These are phyloP conservation scores for Hoplostethus mediterraneus DNA, from an alignment of 2,797 vertebrate genomes.

Conservation along the genomic window DNA sequence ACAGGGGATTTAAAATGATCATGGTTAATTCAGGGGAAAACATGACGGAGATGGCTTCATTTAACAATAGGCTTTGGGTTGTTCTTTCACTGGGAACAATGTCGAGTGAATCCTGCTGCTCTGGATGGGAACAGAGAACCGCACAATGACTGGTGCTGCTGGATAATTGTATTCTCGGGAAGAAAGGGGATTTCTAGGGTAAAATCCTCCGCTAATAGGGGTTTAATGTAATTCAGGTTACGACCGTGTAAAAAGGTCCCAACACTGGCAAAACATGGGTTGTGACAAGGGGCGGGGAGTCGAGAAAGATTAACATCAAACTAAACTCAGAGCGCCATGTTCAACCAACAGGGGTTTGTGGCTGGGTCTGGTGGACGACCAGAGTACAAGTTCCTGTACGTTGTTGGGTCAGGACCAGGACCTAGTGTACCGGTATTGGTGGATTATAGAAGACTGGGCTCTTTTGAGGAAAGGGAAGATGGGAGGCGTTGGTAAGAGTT, in stretches of 20 bases:
- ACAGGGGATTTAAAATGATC: slow-evolving; percentile 83
- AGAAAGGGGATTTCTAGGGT: slow-evolving; percentile 80
- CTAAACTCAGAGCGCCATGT: slow-evolving; percentile 58
- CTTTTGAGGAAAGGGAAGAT: slow-evolving; percentile 24
- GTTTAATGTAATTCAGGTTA: slow-evolving; percentile 82
- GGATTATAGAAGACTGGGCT: slow-evolving; percentile 27
- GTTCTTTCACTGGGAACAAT: slow-evolving; percentile 82
- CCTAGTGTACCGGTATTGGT: slow-evolving; percentile 21
- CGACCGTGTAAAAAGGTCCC: slow-evolving; percentile 70
- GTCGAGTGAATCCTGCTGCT: slow-evolving; percentile 80
- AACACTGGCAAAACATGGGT: slow-evolving; percentile 54
- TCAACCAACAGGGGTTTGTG: slow-evolving; percentile 47
- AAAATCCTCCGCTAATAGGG: slow-evolving; percentile 83
- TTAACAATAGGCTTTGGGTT: slow-evolving; percentile 85
- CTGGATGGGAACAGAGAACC: slow-evolving; percentile 72
- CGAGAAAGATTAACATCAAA: slow-evolving; percentile 70
- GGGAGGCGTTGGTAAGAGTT: neutral
- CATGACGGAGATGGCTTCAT: slow-evolving; percentile 84
- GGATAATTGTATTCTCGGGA: slow-evolving; percentile 80
- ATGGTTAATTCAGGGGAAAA: slow-evolving; percentile 83
- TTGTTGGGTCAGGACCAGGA: slow-evolving; percentile 12
- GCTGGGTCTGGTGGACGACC: slow-evolving; percentile 54
- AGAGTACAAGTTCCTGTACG: slow-evolving; percentile 45
- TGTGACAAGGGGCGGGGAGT: slow-evolving; percentile 50
- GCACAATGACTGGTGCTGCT: slow-evolving; percentile 77